Conservation (phyloP, 92 coral and sea anemone genomes). For the Micromussa lordhowensis region DNA sequence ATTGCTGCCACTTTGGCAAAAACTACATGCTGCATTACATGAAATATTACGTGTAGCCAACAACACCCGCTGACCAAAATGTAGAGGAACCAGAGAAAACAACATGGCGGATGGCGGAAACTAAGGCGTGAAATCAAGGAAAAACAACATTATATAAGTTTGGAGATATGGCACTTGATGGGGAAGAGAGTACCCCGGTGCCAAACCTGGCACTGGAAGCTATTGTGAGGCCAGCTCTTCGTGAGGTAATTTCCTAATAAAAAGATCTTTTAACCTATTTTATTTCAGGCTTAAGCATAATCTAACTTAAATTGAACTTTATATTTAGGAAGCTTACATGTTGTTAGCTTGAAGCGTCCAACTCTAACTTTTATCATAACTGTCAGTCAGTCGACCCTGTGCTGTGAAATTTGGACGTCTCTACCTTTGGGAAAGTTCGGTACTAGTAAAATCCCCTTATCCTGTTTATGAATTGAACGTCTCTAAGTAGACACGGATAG, state of each 20-base stretch:
- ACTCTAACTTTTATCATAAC: too few species aligned
- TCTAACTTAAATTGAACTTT: too few species aligned
- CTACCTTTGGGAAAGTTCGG: too few species aligned
- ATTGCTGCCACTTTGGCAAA: slow-evolving; percentile 2
- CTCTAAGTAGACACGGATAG: too few species aligned
- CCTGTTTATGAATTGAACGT: too few species aligned
- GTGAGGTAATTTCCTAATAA: slow-evolving; percentile 72
- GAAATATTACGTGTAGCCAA: not conserved
- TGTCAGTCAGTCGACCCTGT: too few species aligned
- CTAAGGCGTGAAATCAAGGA: not conserved
- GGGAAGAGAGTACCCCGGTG: slow-evolving; percentile 87
- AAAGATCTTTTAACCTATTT: not conserved
- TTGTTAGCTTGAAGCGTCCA: too few species aligned
- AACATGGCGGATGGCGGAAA: slow-evolving; percentile 51
- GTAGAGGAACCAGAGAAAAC: not conserved
- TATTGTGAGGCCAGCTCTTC: slow-evolving; percentile 82
- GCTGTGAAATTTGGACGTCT: too few species aligned
- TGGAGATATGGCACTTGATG: slow-evolving; percentile 61
- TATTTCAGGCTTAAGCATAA: too few species aligned
- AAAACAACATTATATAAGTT: not conserved
- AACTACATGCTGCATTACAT: not conserved
- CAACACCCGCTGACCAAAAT: not conserved
- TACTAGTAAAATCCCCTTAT: too few species aligned
- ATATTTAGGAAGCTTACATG: too few species aligned
- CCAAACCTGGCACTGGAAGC: slow-evolving; percentile 95